Evolutionary conservation across 2,797 vertebrate species (phyloP), one percentile per base, ranked within the genome.

Genomic region (Sciaenops ocellatus): DNA sequence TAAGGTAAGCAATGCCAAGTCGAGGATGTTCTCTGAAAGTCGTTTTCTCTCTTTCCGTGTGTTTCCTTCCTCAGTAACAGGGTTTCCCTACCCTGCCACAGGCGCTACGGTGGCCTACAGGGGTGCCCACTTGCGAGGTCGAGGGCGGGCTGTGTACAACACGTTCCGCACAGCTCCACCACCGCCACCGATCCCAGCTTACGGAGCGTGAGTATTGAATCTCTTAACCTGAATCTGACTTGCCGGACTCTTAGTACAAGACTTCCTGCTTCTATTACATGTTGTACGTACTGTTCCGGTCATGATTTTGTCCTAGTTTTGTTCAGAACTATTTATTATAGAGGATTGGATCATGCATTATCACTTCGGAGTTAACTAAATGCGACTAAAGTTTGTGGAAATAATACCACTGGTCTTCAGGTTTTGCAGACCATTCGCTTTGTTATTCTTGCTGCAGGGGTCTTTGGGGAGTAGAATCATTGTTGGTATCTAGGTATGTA

Each of bases 111-210:
- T 98, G 85, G 96, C 97, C 62, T 98, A 98, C 89, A 92, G 97
- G 93, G 98, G 97, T 66, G 96, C 97, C 11, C 97, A 99, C 90
- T 93, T 98, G 81, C 95, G 98, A 90, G 97, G 98, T 77, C 95
- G 97, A 85, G 97, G 97, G 59, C 95, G 98, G 1, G 97, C 97
- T 0, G 95, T 98, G 69, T 99, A 98, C 90, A 99, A 97, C 89
- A 97, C 97, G 1, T 98, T 99, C 95, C 97, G 97, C n/a, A 97
- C 97, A 0, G 97, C 97, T 1, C 97, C 98, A 0, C 97, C 98
- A 0, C 97, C 98, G 0, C 97, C 97, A 0, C 97, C 97, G 30
- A 97, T 99, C 93, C 98, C 98, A 1, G 89, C 97, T 69, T 99
- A 99, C 0, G 97, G 98, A 96, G 95, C 97, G 97, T 99, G 93